phyloP scores from a whole-genome alignment of 2,888 invertebrate species.

The Apoda limacodes region DNA sequence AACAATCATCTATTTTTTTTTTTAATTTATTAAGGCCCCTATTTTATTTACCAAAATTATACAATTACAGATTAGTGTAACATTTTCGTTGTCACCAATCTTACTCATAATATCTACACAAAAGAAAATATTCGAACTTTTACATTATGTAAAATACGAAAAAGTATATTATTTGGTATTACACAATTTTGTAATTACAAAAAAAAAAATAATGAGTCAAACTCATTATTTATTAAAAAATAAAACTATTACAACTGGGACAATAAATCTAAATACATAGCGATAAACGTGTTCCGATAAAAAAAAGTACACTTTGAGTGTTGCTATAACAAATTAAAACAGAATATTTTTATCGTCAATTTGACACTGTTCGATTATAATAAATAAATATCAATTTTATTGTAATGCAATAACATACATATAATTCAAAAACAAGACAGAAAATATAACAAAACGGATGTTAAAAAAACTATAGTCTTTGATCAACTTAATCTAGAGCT shows the following conservation, averaged over 20 bases:
- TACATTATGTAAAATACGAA: constrained; percentile 47
- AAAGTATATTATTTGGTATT: constrained; percentile 61
- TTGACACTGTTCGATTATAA: constrained; percentile 37
- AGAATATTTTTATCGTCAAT: constrained; percentile 47
- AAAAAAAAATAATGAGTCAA: constrained; percentile 48
- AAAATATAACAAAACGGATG: constrained; percentile 21
- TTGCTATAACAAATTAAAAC: too few species aligned
- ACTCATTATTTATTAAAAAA: constrained; percentile 45
- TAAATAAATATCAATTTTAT: constrained; percentile 32
- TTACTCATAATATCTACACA: constrained; percentile 9
- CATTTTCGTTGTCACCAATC: constrained; percentile 14
- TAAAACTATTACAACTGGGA: too few species aligned
- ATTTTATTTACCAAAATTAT: constrained; percentile 55
- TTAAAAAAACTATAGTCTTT: constrained; percentile 41
- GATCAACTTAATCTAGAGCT: constrained; percentile 44
- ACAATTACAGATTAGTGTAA: constrained; percentile 42
- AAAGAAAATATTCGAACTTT: constrained; percentile 52
- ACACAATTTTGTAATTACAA: constrained; percentile 48
- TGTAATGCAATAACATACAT: constrained; percentile 28
- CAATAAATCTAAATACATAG: too few species aligned
- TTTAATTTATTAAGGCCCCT: constrained; percentile 47
- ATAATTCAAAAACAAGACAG: constrained; percentile 31
- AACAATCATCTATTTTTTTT: constrained; percentile 35
- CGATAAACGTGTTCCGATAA: too few species aligned
- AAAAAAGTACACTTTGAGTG: constrained; percentile 56